Percentiles rank a stretch among this genome's conserved stretches.
Evolutionary conservation across 1,140 invertebrate genomes (phyloP).

Genomic region (Saxidomus purpurata): DNA sequence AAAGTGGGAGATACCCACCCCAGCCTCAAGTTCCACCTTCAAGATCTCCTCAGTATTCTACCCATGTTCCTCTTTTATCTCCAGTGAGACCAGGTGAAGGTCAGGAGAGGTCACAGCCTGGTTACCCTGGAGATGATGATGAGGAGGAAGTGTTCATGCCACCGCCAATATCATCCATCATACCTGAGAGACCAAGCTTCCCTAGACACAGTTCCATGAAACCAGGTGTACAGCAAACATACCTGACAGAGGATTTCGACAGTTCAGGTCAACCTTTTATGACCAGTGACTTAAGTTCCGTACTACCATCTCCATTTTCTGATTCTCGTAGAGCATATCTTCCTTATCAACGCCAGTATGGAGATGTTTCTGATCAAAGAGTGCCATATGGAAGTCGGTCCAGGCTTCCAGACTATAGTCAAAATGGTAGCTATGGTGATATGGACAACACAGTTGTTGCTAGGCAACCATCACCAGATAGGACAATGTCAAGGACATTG

Average conservation of each 20-base stretch:
- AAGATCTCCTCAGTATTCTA: neutral
- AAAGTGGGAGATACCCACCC: slow-evolving; percentile 45
- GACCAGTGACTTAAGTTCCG: slow-evolving; percentile 82
- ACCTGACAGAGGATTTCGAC: slow-evolving; percentile 71
- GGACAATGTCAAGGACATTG: slow-evolving; percentile 58
- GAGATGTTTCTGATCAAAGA: slow-evolving; percentile 44
- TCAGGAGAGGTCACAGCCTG: slow-evolving; percentile 9
- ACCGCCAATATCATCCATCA: slow-evolving; percentile 42
- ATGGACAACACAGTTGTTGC: slow-evolving; percentile 67
- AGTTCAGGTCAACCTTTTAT: slow-evolving; percentile 66
- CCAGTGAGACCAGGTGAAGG: slow-evolving; percentile 20
- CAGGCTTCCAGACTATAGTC: slow-evolving; percentile 48
- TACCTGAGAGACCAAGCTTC: slow-evolving; percentile 64
- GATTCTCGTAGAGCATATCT: slow-evolving; percentile 61
- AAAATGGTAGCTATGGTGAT: slow-evolving; percentile 56
- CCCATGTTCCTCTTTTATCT: slow-evolving; percentile 47
- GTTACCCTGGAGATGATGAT: slow-evolving; percentile 63
- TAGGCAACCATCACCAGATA: slow-evolving; percentile 55
- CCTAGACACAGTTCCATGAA: slow-evolving; percentile 80
- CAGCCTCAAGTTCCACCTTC: slow-evolving; percentile 15
- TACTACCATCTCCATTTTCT: slow-evolving; percentile 76
- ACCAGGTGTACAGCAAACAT: slow-evolving; percentile 72
- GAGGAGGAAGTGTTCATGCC: slow-evolving; percentile 75
- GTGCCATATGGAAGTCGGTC: slow-evolving; percentile 48
- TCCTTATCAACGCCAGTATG: slow-evolving; percentile 61